Base-by-base conservation (phyloP, 2,797 vertebrate genomes). In the Avahi laniger region DNA sequence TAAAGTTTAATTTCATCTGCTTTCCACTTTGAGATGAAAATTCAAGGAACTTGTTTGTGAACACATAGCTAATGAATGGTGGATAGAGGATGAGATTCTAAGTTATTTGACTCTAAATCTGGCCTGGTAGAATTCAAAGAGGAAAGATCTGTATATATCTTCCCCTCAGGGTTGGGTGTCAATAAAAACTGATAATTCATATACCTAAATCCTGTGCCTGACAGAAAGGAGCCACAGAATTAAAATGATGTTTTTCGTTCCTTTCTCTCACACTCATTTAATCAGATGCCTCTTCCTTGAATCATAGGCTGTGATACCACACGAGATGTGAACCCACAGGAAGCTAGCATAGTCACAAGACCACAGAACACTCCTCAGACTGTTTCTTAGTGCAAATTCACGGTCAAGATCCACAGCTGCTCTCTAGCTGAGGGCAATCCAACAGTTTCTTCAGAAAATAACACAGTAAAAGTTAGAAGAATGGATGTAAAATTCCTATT, bases 401-500 rank as follows among this genome's bases (percentile, higher is more conserved):
- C 41, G 28, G 8, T 81, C 54, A 88, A 48, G 13, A 54, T 69
- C 41, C 18, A 41, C 14, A 84, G 59, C 2, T 14, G 95, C 54
- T 87, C 14, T 79, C 26, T 90, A 57, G n/a, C 1, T 50, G n/a
- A 85, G 24, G 30, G 5, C 17, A 83, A 76, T 41, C 33, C 9
- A 78, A 85, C n/a, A 57, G 50, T 20, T 72, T 93, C 54, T 93
- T 95, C n/a, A 83, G 59, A 84, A 95, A 95, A 95, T 20, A 82
- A 52, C 5, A 12, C 95, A 69, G 8, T 57, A 73, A 79, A 81
- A 92, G 67, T 82, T 97, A 65, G 2, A 89, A 61, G 33, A 95
- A 82, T 20, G 6, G 84, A 94, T 89, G n/a, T 4, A 92, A 94
- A 87, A 73, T 33, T 9, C 65, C 78, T 38, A 93, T 79, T 90